Evolutionary conservation across 2,888 invertebrate species (phyloP), one percentile per base, ranked within the genome.

Genomic region (Patella pellucida): DNA sequence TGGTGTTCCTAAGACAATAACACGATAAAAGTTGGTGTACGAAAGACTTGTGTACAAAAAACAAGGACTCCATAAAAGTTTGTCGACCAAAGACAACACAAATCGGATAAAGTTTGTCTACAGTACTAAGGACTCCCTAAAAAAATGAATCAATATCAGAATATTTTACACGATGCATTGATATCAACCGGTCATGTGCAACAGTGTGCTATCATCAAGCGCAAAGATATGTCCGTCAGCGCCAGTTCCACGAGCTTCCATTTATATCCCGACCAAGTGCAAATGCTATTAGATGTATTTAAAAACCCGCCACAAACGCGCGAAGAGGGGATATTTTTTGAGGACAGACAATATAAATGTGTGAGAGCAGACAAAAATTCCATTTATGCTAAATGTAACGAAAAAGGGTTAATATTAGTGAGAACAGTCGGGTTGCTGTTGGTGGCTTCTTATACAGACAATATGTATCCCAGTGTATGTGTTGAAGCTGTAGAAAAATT

Each of bases 401-500:
- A 85, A 56, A 78, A 84, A 82, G 91, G 91, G 0, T 76, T 91
- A 69, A 83, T 91, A 16, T 77, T 91, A 62, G 89, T 90, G 41
- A 85, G 87, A 75, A 91, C 91, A 4, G 77, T 84, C 12, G 85
- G 88, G 4, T 81, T 90, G 73, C 73, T 91, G n/a, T 74, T 91
- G 41, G 84, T 91, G 71, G 90, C 90, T 4, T 90, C 90, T 1
- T 91, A 90, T 79, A 85, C 86, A 69, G 89, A 90, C 31, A 85
- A 78, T 79, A 91, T 91, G 91, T 89, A 82, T 71, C 89, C 91
- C 12, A 90, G 90, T 81, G 89, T 91, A 1, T 90, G 90, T 83
- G 89, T 91, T 54, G 91, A 91, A 79, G 89, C 91, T n/a, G 88
- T 90, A 54, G 91, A 91, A 82, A 90, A 89, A 86, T 75, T 91